Percentiles rank a stretch among this genome's conserved stretches.
These are phyloP conservation scores for Paramisgurnus dabryanus DNA, from an alignment of 2,113 vertebrate genomes.

Conservation along the genomic window DNA sequence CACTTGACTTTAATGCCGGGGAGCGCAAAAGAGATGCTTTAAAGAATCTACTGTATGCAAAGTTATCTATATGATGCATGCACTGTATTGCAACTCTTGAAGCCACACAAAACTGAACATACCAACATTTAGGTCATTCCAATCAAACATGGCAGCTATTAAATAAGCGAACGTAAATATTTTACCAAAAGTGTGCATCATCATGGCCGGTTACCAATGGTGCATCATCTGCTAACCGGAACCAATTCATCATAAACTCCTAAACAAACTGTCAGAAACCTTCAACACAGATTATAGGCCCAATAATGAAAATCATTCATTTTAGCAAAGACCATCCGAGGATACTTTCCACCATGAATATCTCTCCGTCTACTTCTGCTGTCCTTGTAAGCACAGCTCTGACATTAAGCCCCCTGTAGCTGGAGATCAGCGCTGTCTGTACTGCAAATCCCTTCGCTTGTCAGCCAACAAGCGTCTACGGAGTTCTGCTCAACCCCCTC, in stretches of 20 bases:
- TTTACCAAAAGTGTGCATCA: neutral
- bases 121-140: no score
- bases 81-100: no score
- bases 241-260: constrained; percentile 3
- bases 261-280: constrained; percentile 9
- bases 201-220: neutral
- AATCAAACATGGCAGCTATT: no score
- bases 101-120: no score
- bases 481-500: neutral
- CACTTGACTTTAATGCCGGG: neutral
- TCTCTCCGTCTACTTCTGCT: constrained; percentile 23
- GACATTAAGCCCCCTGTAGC: constrained; percentile 41
- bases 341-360: constrained; percentile 3
- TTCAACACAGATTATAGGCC: constrained; percentile 3
- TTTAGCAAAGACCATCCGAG: constrained; percentile 37
- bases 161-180: no score
- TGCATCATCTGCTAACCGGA: constrained; percentile 13
- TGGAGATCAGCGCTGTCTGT: constrained; percentile 22
- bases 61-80: no score
- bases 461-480: constrained; percentile 10
- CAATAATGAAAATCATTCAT: constrained; percentile 38
- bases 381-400: constrained; percentile 23
- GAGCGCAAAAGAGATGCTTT: neutral
- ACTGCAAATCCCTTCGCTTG: constrained; percentile 42
- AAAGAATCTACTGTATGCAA: neutral